phyloP scores from a whole-genome alignment of 1,140 invertebrate genomes.

The Bombus affinis region DNA sequence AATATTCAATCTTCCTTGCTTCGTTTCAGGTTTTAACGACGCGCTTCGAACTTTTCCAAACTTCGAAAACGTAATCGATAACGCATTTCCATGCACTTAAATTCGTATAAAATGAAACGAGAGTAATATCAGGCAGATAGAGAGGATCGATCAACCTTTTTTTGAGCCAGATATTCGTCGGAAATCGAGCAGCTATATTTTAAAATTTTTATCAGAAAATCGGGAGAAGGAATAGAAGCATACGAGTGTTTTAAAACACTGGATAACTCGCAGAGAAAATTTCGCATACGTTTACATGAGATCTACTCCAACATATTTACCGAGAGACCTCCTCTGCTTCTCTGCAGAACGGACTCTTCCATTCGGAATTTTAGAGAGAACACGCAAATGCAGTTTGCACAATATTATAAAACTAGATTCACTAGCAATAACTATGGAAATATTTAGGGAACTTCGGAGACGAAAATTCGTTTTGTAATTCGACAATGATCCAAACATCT shows the following conservation, averaged over 20 bases:
- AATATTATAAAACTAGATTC: too few relatives aligned
- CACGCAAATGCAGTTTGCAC: neutral
- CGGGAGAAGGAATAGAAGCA: neutral
- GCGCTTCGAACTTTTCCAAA: neutral
- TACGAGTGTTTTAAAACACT: too few relatives aligned
- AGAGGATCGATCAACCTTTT: neutral
- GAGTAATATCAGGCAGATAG: neutral
- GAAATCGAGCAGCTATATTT: neutral
- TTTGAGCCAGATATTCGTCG: neutral
- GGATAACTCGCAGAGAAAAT: neutral
- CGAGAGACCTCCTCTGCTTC: neutral
- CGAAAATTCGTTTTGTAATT: neutral
- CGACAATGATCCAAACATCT: neutral
- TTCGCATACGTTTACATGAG: constrained; percentile 1
- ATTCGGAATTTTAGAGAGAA: neutral
- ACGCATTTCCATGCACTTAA: neutral
- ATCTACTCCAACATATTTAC: neutral
- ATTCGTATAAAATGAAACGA: neutral
- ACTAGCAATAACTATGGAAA: neutral
- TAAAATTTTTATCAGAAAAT: neutral
- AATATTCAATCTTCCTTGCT: neutral
- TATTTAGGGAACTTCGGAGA: neutral
- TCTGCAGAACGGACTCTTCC: neutral
- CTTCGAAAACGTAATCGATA: neutral
- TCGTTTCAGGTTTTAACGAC: neutral